Evolutionary conservation across 2,797 vertebrate species (phyloP), one percentile per base, ranked within the genome.

Genomic region (Lutjanus campechanus): DNA sequence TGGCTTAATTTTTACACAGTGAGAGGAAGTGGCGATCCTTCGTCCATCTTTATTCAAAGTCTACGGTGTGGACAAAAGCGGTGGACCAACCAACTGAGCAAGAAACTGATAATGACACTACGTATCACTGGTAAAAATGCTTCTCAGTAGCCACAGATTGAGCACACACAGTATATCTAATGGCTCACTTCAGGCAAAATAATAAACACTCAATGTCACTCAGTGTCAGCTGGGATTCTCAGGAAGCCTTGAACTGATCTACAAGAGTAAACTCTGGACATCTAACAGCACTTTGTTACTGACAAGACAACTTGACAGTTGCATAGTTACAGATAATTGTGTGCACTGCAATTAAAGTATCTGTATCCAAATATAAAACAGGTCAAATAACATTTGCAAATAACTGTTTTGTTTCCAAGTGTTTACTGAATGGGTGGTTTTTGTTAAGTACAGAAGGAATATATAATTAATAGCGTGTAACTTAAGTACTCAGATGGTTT

Each of bases 401-500:
- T 17, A 59, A 22, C 29, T 56, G 25, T 11, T 72, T 76, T 29
- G 43, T 69, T 78, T 66, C 16, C 19, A 65, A 50, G 40, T 67
- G 63, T 77, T 77, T 71, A 79, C 25, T 75, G 29, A 83, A 25
- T 69, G 81, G 53, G 73, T 65, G 53, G 13, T n/a, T 77, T 44
- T 73, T 17, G 5, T 36, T 29, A 0, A 19, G 1, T 29, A 11
- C n/a, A 44, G 4, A 4, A 17, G 12, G 20, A 56, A 10, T 8
- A 1, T 22, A 29, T 10, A 36, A 17, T 53, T 67, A 6, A 36
- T 7, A 19, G 1, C 8, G n/a, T 7, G 19, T 44, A 50, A 11
- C 15, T 40, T 2, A 11, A 36, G 25, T 12, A 53, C 22, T 55
- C 13, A 25, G 4, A 16, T 22, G 4, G 11, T 25, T 62, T 13